Base-by-base conservation (phyloP, 2,888 invertebrate genomes). In the Dromius quadrimaculatus region DNA sequence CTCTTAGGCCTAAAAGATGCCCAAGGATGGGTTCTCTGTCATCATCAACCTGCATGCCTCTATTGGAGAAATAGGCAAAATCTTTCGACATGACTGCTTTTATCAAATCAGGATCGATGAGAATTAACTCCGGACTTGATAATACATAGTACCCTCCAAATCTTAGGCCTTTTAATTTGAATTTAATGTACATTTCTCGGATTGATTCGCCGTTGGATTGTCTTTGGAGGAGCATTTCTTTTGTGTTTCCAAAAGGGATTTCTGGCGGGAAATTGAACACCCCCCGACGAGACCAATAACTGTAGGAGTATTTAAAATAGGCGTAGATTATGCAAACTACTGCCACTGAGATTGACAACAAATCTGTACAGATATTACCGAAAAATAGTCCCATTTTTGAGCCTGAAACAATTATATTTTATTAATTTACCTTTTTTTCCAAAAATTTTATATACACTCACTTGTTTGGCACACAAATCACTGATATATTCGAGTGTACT, bases 1-100 rank as follows among this genome's bases (percentile, higher is more conserved):
- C 87, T 28, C 81, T 81, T 32, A 85, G 76, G 71, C 84, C 81
- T 72, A 89, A 86, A 1, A 90, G 76, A 76, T 87, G 86, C 0
- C 82, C 85, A 0, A 86, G 84, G 22, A 89, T 72, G 0, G 85
- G 87, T 77, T 89, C 70, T 3, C 22, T 34, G 22, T 70, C 23
- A 13, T 70, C 70, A 22, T 70, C 59, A 1, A n/a, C n/a, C 6
- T n/a, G 1, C 6, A 22, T 2, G n/a, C 61, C 62, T 62, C 62
- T 32, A 3, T 70, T 62, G 5, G 47, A 8, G 13, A 70, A 70
- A 34, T 50, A n/a, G 3, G 43, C n/a, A 34, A 70, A 70, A 36
- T 70, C 70, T 6, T 47, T 61, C 1, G 47, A n/a, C 8, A 70
- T n/a, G 9, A 70, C 15, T 11, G 19, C 6, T 23, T 70, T 70